Evolutionary conservation across 2,888 invertebrate genomes (phyloP), one percentile per base, ranked within the genome.

Genomic region (Oxytorus armatus): DNA sequence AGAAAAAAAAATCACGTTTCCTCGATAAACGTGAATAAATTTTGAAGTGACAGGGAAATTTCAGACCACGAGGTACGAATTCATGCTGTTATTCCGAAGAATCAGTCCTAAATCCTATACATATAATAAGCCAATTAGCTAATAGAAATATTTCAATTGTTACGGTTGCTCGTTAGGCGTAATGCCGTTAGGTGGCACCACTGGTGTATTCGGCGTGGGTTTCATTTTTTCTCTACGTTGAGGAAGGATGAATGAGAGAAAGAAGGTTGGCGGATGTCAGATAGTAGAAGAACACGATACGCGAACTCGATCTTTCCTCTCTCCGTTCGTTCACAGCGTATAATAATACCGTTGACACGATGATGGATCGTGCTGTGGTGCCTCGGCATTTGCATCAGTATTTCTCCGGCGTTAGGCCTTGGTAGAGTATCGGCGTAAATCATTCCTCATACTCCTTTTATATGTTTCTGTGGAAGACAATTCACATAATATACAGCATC

Each of bases 341-440:
- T 85, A 86, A 89, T 88, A 86, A 80, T 87, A 85, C 86, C 86
- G 90, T 87, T 89, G 90, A 90, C 90, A 89, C 85, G 87, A 89
- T 90, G 90, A 91, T 91, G 88, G 89, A 91, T 90, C 87, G 86
- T 82, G 83, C 81, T 85, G 85, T 81, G 83, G 77, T n/a, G n/a
- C n/a, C n/a, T 81, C 83, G 29, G 29, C 84, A 84, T 66, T 1
- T 16, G 82, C 84, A 85, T 74, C 84, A 81, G 77, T 77, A 73
- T 85, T 79, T 81, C 83, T n/a, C 78, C 82, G 79, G 83, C 79
- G 83, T 82, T 81, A 81, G 82, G 81, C 80, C 78, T 72, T 55
- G 81, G 77, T 72, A 78, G 81, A 61, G 57, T 66, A 63, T 74
- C 59, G 76, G 61, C 68, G 76, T 68, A 74, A 83, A 77, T 73